Evolutionary conservation across 2,113 vertebrate genomes (phyloP), one percentile per base, ranked within the genome.

Genomic region (Hoplias malabaricus): DNA sequence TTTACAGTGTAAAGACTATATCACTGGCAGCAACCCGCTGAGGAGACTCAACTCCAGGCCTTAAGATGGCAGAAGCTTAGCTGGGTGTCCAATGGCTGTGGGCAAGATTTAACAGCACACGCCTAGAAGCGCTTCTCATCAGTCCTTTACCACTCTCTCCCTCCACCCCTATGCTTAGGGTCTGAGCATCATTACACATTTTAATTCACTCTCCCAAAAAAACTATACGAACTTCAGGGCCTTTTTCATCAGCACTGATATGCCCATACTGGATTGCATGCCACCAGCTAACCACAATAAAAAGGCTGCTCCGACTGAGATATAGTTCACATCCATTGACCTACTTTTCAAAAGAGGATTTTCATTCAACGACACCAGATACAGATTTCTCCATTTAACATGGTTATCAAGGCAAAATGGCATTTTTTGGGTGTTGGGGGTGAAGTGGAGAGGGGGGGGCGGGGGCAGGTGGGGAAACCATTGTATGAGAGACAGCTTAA

Each of bases 261-360:
- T 48, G 13, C 10, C 27, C 43, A 48, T 48, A 31, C 27, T 16
- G 27, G 56, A 33, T 27, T 33, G 29, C 29, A 6, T 13, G 54
- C 23, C 54, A 27, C 9, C 4, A 27, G 23, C 8, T 57, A 72
- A 3, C 4, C 42, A 48, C 8, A 23, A 27, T 4, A 53, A 65
- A 38, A 11, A 56, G n/a, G 3, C 4, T 11, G 84, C 78, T 78
- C 33, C 1, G 5, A 1, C 13, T 68, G 40, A 80, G 74, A 77
- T 23, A 34, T 78, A 78, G 80, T 54, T 85, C 79, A 76, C 83
- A 77, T 80, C 73, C 82, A 78, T 53, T 90, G 90, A 91, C 90
- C 90, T 88, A 92, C 88, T 89, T 91, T 86, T 61, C 38, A 29
- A 70, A 78, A 82, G 70, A 86, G 86, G 81, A 84, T 87, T 87